Conservation (phyloP, 1,140 invertebrate species). For the Philopotamus ludificatus region DNA sequence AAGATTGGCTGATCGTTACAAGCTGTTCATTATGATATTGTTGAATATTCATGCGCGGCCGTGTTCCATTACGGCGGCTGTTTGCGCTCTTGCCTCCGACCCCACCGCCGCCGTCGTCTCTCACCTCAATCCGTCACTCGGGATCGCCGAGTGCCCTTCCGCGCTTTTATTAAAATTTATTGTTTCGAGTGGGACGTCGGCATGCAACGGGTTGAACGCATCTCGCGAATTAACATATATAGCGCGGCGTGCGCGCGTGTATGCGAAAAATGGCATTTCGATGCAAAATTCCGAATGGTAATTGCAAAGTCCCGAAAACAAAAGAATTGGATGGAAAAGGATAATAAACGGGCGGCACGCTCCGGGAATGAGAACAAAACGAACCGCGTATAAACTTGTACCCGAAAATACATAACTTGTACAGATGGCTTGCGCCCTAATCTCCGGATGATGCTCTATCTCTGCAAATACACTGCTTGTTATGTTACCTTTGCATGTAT, state of each 20-base stretch:
- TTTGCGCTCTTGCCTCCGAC: neutral
- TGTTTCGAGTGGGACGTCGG: too few relatives aligned
- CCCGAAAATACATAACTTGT: slow-evolving; percentile 20
- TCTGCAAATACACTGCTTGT: neutral
- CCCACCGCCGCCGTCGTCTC: too few relatives aligned
- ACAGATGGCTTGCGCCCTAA: neutral
- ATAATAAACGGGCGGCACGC: slow-evolving; percentile 40
- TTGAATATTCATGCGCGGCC: slow-evolving; percentile 36
- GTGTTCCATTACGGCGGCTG: slow-evolving; percentile 6
- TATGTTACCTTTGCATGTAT: too few relatives aligned
- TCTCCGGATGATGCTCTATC: neutral
- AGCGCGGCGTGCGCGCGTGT: slow-evolving; percentile 1
- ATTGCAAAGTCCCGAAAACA: slow-evolving; percentile 39
- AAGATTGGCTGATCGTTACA: slow-evolving; percentile 29
- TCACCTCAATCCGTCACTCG: too few relatives aligned
- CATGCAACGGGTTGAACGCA: too few relatives aligned
- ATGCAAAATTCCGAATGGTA: slow-evolving; percentile 41
- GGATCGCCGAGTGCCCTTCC: too few relatives aligned
- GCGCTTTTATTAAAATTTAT: too few relatives aligned
- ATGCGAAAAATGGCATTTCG: slow-evolving; percentile 38
- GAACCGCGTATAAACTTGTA: neutral
- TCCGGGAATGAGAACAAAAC: slow-evolving; percentile 30
- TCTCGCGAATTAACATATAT: too few relatives aligned
- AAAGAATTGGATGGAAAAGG: slow-evolving; percentile 40
- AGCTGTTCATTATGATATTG: slow-evolving; percentile 33